These are phyloP conservation scores for Tetragonula clypearis DNA, from an alignment of 1,140 invertebrate genomes.

Conservation along the genomic window DNA sequence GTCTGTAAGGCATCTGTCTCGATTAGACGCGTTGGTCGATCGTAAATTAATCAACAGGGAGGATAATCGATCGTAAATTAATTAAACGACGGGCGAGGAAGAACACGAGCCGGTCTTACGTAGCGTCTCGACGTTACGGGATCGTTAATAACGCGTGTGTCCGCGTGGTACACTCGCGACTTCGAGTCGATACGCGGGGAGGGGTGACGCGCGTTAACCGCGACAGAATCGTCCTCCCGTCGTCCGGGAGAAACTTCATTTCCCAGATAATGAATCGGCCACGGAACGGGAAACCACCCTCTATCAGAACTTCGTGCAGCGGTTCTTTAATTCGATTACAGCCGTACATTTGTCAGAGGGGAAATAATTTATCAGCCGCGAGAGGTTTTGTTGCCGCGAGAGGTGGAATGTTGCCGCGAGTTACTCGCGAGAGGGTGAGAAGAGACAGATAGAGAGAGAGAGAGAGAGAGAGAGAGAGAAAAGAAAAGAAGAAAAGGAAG, in stretches of 20 bases:
- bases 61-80: neutral
- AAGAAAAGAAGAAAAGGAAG: neutral
- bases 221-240: neutral
- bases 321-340: conserved; percentile 13
- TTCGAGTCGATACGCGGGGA: too few species aligned
- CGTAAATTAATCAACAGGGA: conserved; percentile 26
- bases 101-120: neutral
- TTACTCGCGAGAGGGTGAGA: neutral
- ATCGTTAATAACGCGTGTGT: conserved; percentile 2
- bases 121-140: neutral
- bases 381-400: neutral
- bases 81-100: neutral
- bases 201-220: neutral
- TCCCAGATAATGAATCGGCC: neutral
- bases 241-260: neutral
- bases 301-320: neutral
- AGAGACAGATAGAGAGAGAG: too few species aligned
- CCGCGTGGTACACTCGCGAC: neutral
- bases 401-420: neutral
- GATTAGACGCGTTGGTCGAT: conserved; percentile 30
- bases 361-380: conserved; percentile 7
- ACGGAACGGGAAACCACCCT: neutral
- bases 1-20: neutral
- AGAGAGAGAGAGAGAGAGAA: too few species aligned
- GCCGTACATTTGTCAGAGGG: neutral